These are phyloP conservation scores for Chorisops tibialis DNA, from an alignment of 2,888 invertebrate genomes.

Conservation along the genomic window DNA sequence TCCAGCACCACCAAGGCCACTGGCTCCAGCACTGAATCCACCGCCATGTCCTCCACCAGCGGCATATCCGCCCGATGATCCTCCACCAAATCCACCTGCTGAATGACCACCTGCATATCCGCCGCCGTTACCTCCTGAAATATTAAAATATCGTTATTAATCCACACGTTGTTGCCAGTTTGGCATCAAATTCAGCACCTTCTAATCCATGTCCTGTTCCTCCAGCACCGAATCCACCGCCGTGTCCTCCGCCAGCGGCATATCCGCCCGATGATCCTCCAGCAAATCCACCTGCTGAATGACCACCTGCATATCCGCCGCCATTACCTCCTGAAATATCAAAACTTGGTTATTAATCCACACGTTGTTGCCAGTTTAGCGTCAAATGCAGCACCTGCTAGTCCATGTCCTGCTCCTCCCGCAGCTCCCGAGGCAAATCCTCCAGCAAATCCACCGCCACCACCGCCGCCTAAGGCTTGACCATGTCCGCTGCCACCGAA, in stretches of 20 bases:
- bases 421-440: constrained; percentile 43
- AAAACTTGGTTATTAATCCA: constrained; percentile 28
- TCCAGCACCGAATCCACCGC: not conserved
- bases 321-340: not conserved
- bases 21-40: constrained; percentile 29
- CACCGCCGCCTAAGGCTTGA: constrained; percentile 53
- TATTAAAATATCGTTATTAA: constrained; percentile 5
- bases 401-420: constrained; percentile 38
- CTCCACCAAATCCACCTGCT: not conserved
- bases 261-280: not conserved
- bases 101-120: constrained; percentile 11
- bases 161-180: not conserved
- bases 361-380: constrained; percentile 19
- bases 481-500: constrained; percentile 34
- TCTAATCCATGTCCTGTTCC: constrained; percentile 1
- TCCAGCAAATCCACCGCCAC: constrained; percentile 47
- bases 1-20: constrained; percentile 6
- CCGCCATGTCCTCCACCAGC: constrained; percentile 26
- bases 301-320: constrained; percentile 22
- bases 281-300: not conserved
- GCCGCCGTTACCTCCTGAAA: constrained; percentile 19
- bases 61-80: constrained; percentile 38
- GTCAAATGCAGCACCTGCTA: constrained; percentile 35
- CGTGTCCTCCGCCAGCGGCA: not conserved
- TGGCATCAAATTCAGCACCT: not conserved